These are phyloP conservation scores for Panthera uncia DNA, from an alignment of 2,113 vertebrate species.

Conservation along the genomic window DNA sequence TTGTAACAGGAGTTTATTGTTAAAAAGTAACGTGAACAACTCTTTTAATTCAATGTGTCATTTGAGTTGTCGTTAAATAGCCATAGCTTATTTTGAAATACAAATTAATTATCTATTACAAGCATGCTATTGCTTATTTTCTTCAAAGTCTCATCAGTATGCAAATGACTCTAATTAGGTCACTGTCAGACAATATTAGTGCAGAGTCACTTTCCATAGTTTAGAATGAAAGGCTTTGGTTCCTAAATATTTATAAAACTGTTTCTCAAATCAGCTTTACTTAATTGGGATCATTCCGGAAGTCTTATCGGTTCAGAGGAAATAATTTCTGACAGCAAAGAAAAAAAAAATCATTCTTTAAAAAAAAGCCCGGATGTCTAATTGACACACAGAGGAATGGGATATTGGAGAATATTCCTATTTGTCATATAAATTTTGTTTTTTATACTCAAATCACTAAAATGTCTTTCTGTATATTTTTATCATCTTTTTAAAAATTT, in stretches of 20 bases:
- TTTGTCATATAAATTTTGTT: constrained; percentile 55
- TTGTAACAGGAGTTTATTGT: constrained; percentile 76
- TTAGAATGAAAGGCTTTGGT: constrained; percentile 77
- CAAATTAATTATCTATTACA: constrained; percentile 89
- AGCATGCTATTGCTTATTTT: constrained; percentile 85
- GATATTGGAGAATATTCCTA: constrained; percentile 49
- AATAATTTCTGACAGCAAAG: constrained; percentile 76
- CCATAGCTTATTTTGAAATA: constrained; percentile 86
- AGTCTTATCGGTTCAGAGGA: constrained; percentile 80
- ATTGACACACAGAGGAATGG: constrained; percentile 24
- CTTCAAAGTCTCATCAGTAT: constrained; percentile 88
- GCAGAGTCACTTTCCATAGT: constrained; percentile 82
- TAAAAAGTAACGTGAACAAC: constrained; percentile 79
- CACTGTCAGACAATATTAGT: constrained; percentile 87
- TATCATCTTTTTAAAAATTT: not conserved
- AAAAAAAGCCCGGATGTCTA: constrained; percentile 57
- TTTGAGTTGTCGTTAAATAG: constrained; percentile 85
- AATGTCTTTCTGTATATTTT: constrained; percentile 45
- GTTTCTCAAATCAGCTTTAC: constrained; percentile 79
- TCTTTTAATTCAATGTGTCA: constrained; percentile 82
- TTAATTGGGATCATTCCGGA: constrained; percentile 85
- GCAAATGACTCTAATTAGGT: constrained; percentile 89
- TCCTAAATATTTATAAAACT: constrained; percentile 81
- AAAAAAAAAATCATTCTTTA: constrained; percentile 54
- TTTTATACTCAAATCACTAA: constrained; percentile 13